Evolutionary conservation across 2,888 invertebrate genomes (phyloP).

Genomic region (Lycaena phlaeas): DNA sequence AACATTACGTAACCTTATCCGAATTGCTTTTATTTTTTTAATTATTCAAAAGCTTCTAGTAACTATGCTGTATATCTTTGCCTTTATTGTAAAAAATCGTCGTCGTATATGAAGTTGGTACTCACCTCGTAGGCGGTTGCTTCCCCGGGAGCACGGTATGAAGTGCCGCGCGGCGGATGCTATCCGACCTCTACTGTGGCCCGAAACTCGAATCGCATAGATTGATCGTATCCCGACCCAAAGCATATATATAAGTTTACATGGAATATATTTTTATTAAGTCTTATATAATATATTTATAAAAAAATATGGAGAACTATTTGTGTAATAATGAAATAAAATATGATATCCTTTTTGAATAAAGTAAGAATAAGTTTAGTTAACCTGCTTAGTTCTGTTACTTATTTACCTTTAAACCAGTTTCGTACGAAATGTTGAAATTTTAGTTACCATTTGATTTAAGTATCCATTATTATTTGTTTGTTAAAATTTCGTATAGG

Average conservation of each 20-base stretch:
- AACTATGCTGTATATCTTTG: background rate
- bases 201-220: conserved; percentile 26
- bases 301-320: too few species aligned
- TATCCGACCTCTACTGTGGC: conserved; percentile 35
- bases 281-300: too few species aligned
- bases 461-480: too few species aligned
- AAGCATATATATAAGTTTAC: conserved; percentile 6
- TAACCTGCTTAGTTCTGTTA: too few species aligned
- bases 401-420: too few species aligned
- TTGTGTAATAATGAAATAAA: too few species aligned
- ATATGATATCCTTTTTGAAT: too few species aligned
- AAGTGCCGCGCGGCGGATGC: conserved; percentile 48
- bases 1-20: background rate
- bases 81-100: background rate
- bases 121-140: conserved; percentile 31
- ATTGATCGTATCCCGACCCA: conserved; percentile 34
- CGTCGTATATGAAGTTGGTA: background rate
- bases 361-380: too few species aligned
- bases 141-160: conserved; percentile 35
- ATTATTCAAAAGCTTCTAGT: background rate
- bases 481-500: too few species aligned
- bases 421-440: too few species aligned
- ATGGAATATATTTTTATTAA: too few species aligned
- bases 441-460: too few species aligned
- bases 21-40: background rate